Conservation (phyloP, 2,888 invertebrate species). For the Eulithis testata region DNA sequence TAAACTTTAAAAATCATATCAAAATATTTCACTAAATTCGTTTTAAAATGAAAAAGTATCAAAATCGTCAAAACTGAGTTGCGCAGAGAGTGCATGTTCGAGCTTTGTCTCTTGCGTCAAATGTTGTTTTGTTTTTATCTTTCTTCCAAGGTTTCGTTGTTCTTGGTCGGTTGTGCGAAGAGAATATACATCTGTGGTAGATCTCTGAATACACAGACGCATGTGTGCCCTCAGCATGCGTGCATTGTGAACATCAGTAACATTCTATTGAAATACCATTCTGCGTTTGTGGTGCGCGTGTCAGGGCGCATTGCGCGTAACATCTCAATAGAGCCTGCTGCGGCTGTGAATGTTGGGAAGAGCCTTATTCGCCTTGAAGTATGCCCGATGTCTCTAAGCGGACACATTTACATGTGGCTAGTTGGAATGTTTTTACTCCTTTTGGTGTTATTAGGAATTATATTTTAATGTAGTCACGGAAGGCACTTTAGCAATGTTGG, state of each 20-base stretch:
- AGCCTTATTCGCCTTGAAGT: conserved; percentile 66
- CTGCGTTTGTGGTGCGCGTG: conserved; percentile 57
- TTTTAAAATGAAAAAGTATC: too few relatives aligned
- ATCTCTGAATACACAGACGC: conserved; percentile 5
- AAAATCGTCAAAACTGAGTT: too few relatives aligned
- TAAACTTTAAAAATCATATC: too few relatives aligned
- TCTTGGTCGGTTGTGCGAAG: too few relatives aligned
- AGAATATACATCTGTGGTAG: background rate
- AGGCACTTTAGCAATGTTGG: conserved; percentile 19
- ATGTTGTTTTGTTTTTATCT: too few relatives aligned
- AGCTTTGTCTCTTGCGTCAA: too few relatives aligned
- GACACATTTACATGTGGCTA: conserved; percentile 55
- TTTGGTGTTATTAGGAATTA: conserved; percentile 38
- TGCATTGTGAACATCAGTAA: conserved; percentile 57
- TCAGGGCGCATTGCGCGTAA: conserved; percentile 63
- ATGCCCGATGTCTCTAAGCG: conserved; percentile 59
- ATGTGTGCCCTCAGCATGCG: conserved; percentile 21
- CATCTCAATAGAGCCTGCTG: conserved; percentile 69
- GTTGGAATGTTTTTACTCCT: conserved; percentile 36
- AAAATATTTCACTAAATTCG: too few relatives aligned
- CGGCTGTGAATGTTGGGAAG: conserved; percentile 52
- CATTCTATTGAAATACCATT: conserved; percentile 69
- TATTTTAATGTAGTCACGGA: conserved; percentile 30
- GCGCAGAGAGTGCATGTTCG: too few relatives aligned
- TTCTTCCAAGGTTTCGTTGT: too few relatives aligned